Evolutionary conservation across 2,888 invertebrate species (phyloP).

Genomic region (Dermolepida albohirtum): DNA sequence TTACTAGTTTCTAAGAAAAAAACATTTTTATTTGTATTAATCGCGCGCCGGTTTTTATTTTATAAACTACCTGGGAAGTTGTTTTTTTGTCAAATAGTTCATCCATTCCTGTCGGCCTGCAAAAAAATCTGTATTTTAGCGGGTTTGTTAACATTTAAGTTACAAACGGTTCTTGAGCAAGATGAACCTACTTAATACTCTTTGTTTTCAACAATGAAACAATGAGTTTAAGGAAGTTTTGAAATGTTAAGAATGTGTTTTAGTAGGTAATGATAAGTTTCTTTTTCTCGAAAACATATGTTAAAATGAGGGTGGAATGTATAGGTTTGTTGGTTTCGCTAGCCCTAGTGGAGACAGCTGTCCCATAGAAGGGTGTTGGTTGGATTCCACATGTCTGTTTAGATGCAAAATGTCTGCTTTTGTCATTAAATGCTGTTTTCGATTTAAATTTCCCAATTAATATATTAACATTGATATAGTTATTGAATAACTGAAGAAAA

Average conservation of each 20-base stretch:
- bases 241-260: background rate
- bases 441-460: background rate
- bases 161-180: background rate
- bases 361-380: conserved; percentile 47
- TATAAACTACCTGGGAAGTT: conserved; percentile 1
- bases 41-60: conserved; percentile 47
- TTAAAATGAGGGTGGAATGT: conserved; percentile 47
- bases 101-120: background rate
- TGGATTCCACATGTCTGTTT: conserved; percentile 49
- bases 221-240: conserved; percentile 23
- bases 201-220: conserved; percentile 34
- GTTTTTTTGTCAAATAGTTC: background rate
- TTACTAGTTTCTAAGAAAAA: conserved; percentile 44
- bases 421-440: conserved; percentile 29
- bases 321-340: conserved; percentile 48
- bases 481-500: background rate
- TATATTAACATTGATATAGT: conserved; percentile 15
- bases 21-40: conserved; percentile 37
- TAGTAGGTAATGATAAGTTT: conserved; percentile 10
- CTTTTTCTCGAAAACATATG: conserved; percentile 46
- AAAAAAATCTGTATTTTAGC: background rate
- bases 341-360: conserved; percentile 49
- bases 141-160: background rate
- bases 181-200: conserved; percentile 2
- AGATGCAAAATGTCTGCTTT: conserved; percentile 46